phyloP scores from a whole-genome alignment of 2,888 invertebrate genomes.

The Melieria omissa region DNA sequence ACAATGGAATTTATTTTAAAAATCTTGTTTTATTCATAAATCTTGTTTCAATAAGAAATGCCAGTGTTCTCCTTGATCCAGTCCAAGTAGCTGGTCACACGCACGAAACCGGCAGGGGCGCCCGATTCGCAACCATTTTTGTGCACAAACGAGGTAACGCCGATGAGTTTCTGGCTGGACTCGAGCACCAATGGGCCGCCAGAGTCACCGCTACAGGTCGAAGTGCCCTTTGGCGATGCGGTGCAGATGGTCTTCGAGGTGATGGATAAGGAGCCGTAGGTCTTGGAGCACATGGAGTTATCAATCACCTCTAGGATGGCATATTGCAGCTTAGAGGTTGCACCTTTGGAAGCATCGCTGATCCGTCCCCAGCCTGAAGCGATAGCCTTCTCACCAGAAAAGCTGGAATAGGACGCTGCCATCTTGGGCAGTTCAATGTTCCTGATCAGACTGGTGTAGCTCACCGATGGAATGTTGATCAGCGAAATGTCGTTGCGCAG shows the following conservation, averaged over 20 bases:
- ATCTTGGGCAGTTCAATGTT: slow-evolving; percentile 45
- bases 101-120: slow-evolving; percentile 57
- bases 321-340: slow-evolving; percentile 2
- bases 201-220: slow-evolving; percentile 61
- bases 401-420: slow-evolving; percentile 45
- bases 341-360: slow-evolving; percentile 13
- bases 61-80: slow-evolving; percentile 51
- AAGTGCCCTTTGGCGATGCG: slow-evolving; percentile 43
- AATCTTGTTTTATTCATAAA: not conserved
- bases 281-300: slow-evolving; percentile 47
- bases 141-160: slow-evolving; percentile 59
- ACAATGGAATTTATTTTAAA: no score
- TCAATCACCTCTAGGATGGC: slow-evolving; percentile 49
- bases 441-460: slow-evolving; percentile 18
- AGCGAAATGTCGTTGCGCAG: slow-evolving; percentile 55
- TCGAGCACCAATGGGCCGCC: slow-evolving; percentile 58
- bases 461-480: slow-evolving; percentile 55
- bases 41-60: slow-evolving; percentile 15
- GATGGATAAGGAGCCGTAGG: slow-evolving; percentile 44
- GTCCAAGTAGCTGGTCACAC: slow-evolving; percentile 49
- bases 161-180: slow-evolving; percentile 47
- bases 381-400: slow-evolving; percentile 45
- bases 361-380: slow-evolving; percentile 58
- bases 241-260: slow-evolving; percentile 50
- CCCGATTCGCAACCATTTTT: slow-evolving; percentile 54